These are phyloP conservation scores for Tricholaema leucomelas DNA, from an alignment of 2,113 vertebrate genomes.

Conservation along the genomic window DNA sequence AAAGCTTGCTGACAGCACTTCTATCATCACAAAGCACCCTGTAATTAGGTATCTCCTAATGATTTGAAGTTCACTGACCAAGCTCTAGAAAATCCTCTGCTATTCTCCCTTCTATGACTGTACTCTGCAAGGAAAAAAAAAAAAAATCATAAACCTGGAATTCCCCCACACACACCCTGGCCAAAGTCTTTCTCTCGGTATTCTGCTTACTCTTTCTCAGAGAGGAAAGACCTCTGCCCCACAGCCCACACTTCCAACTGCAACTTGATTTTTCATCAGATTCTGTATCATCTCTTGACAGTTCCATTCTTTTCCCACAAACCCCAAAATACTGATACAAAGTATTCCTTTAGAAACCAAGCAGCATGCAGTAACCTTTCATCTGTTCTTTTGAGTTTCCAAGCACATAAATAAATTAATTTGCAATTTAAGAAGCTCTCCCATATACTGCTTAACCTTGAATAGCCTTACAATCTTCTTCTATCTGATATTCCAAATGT, in stretches of 20 bases:
- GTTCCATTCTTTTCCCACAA: background rate
- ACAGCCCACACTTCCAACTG: background rate
- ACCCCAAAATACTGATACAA: background rate
- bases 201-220: background rate
- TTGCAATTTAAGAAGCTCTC: background rate
- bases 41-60: background rate
- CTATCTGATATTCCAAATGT: background rate
- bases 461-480: background rate
- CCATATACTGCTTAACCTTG: background rate
- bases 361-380: background rate
- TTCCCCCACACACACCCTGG: no score
- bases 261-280: background rate
- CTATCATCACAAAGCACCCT: background rate
- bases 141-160: background rate
- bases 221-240: background rate
- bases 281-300: background rate
- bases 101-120: background rate
- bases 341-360: background rate
- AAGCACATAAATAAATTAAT: background rate
- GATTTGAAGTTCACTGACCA: background rate
- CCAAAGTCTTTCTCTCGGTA: background rate
- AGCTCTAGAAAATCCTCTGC: background rate
- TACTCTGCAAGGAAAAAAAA: background rate
- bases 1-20: background rate
- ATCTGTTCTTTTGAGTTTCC: conserved; percentile 13